phyloP scores from a whole-genome alignment of 2,888 invertebrate genomes.

The Aphidius colemani region DNA sequence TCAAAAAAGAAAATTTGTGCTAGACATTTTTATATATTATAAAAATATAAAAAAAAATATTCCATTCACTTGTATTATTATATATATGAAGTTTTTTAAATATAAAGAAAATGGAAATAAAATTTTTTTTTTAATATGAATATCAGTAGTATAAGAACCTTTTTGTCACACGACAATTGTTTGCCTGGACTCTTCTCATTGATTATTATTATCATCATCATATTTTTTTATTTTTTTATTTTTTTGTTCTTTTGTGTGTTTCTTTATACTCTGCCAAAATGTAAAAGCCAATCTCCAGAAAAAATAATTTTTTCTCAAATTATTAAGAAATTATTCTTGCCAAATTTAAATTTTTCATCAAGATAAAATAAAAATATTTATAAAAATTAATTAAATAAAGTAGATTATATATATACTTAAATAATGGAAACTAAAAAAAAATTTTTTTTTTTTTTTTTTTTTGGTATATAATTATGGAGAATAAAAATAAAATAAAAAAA shows the following conservation, averaged over 20 bases:
- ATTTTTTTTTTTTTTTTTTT: too few species aligned
- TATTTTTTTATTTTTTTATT: constrained; percentile 35
- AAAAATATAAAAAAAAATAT: constrained; percentile 41
- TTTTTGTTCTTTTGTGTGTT: constrained; percentile 17
- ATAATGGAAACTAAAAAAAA: too few species aligned
- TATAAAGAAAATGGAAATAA: constrained; percentile 37
- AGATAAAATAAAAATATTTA: background rate
- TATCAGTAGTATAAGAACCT: constrained; percentile 33
- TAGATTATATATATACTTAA: too few species aligned
- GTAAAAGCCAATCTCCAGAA: constrained; percentile 8
- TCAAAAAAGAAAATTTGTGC: constrained; percentile 13
- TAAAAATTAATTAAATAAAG: too few species aligned
- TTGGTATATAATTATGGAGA: too few species aligned
- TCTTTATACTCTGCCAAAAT: background rate
- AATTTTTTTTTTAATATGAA: too few species aligned
- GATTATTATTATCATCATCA: constrained; percentile 44
- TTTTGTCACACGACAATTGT: constrained; percentile 55
- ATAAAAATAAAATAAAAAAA: background rate
- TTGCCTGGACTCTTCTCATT: constrained; percentile 55
- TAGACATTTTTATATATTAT: constrained; percentile 30
- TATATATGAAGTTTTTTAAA: constrained; percentile 52
- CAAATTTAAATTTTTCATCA: background rate
- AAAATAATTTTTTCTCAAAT: background rate
- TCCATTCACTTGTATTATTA: constrained; percentile 57
- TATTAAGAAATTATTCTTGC: background rate